Evolutionary conservation across 2,797 vertebrate genomes (phyloP).

Genomic region (Hydrolagus colliei): DNA sequence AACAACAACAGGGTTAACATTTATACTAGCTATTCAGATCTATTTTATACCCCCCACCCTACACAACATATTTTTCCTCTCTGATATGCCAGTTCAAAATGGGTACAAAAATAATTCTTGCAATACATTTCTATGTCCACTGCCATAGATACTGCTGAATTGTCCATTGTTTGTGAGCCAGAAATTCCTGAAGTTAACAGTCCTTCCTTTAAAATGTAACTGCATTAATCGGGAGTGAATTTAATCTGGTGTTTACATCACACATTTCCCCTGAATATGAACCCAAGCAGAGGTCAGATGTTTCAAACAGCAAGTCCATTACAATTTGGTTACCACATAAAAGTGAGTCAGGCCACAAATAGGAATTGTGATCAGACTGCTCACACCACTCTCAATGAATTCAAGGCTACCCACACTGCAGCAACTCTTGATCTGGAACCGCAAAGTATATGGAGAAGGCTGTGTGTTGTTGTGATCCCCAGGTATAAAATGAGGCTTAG

Average conservation of each 20-base stretch:
- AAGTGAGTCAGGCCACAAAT: constrained; percentile 5
- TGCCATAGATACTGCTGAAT: too few species aligned
- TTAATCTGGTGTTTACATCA: constrained; percentile 6
- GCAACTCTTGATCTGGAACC: neutral
- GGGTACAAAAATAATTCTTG: too few species aligned
- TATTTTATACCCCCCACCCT: too few species aligned
- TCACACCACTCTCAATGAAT: neutral
- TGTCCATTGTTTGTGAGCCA: neutral
- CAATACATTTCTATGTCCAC: too few species aligned
- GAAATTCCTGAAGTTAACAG: neutral
- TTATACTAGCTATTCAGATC: too few species aligned
- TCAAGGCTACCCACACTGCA: neutral
- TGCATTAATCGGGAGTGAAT: constrained; percentile 21
- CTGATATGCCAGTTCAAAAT: too few species aligned
- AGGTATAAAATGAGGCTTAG: neutral
- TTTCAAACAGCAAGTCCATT: constrained; percentile 26
- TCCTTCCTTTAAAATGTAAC: constrained; percentile 16
- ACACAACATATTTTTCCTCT: too few species aligned
- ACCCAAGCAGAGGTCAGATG: constrained; percentile 13
- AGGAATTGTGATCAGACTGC: constrained; percentile 20
- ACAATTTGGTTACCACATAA: constrained; percentile 16
- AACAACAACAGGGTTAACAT: neutral
- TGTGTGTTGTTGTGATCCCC: neutral
- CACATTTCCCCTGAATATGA: constrained; percentile 22
- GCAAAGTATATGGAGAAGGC: neutral